Conservation (phyloP, 2,113 vertebrate species). For the Melanerpes formicivorus region DNA sequence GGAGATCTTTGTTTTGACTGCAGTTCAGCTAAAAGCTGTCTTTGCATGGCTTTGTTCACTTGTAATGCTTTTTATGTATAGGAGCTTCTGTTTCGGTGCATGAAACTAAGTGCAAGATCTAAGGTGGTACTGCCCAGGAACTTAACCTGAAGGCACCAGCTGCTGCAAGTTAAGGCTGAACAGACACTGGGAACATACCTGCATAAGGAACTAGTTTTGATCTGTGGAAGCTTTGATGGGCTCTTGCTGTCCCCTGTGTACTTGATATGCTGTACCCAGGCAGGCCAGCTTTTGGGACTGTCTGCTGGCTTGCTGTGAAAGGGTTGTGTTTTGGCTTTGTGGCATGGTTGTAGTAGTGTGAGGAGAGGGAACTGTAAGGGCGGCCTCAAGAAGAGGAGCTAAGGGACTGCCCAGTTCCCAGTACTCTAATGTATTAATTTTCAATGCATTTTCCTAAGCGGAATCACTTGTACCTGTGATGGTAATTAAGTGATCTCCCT, state of each 20-base stretch:
- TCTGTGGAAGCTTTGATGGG: neutral
- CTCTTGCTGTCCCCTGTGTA: neutral
- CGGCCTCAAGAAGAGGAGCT: neutral
- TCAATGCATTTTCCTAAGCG: neutral
- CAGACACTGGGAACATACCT: neutral
- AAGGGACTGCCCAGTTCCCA: neutral
- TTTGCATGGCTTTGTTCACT: neutral
- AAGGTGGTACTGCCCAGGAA: neutral
- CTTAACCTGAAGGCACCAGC: neutral
- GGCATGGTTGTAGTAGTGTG: neutral
- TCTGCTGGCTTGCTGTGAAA: neutral
- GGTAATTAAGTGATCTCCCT: neutral
- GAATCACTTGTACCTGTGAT: neutral
- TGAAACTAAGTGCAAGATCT: neutral
- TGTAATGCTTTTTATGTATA: neutral
- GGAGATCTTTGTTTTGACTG: neutral
- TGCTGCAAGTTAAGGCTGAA: neutral
- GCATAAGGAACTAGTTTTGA: neutral
- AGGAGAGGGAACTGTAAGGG: fast-evolving
- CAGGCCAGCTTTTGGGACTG: neutral
- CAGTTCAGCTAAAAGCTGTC: neutral
- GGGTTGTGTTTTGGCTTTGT: neutral
- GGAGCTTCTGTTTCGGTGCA: neutral
- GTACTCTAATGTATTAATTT: neutral
- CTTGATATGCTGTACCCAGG: neutral